phyloP scores from a whole-genome alignment of 2,888 invertebrate species.

The Aleiodes testaceus region DNA sequence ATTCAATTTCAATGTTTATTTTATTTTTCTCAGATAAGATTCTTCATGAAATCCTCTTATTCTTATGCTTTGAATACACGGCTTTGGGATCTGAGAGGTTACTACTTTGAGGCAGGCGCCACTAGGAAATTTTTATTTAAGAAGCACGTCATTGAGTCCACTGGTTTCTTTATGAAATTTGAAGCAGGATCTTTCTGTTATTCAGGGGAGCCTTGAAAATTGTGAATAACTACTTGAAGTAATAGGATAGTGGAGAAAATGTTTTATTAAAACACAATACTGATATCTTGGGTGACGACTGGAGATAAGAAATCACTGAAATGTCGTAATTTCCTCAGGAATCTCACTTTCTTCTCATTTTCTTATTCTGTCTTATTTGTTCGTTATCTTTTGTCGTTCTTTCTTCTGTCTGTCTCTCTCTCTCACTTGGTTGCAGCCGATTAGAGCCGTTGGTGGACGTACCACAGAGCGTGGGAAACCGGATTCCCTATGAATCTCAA shows the following conservation, averaged over 20 bases:
- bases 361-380: conserved; percentile 34
- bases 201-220: conserved; percentile 1
- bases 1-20: too few species aligned
- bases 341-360: conserved; percentile 39
- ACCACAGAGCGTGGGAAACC: conserved; percentile 58
- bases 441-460: conserved; percentile 55
- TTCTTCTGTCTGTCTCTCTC: conserved; percentile 21
- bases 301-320: conserved; percentile 51
- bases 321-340: conserved; percentile 53
- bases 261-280: conserved; percentile 6
- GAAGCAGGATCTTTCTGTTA: not conserved
- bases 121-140: too few species aligned
- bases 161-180: not conserved
- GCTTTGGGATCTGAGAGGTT: not conserved
- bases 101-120: conserved; percentile 20
- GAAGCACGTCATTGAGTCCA: too few species aligned
- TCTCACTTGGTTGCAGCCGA: conserved; percentile 47
- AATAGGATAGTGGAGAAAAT: conserved; percentile 8
- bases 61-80: not conserved
- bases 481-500: conserved; percentile 56
- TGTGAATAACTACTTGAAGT: conserved; percentile 14
- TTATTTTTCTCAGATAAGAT: too few species aligned
- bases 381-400: conserved; percentile 24
- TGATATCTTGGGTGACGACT: conserved; percentile 41
- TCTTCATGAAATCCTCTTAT: too few species aligned